Evolutionary conservation across 2,113 vertebrate species (phyloP).

Genomic region (Cyanoderma ruficeps): DNA sequence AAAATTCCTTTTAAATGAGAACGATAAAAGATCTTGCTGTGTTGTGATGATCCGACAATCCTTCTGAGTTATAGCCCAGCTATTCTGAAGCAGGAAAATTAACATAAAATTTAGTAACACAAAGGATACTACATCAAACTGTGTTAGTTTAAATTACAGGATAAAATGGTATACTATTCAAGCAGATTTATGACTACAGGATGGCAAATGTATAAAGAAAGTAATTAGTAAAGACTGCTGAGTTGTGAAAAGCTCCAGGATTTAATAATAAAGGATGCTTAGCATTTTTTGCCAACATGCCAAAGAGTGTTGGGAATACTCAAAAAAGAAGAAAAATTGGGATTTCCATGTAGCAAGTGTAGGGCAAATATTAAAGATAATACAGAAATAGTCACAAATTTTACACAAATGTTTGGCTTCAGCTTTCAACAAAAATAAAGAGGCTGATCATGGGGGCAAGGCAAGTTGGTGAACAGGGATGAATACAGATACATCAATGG

Average conservation of each 20-base stretch:
- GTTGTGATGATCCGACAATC: not conserved
- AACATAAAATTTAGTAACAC: not conserved
- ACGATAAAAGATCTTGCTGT: not conserved
- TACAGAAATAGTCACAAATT: not conserved
- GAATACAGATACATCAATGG: not conserved
- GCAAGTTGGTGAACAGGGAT: not conserved
- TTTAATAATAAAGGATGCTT: not conserved
- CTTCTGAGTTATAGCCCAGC: not conserved
- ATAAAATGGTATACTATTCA: not conserved
- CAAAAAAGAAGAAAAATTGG: not conserved
- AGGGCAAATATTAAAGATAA: not conserved
- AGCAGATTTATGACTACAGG: not conserved
- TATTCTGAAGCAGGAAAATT: not conserved
- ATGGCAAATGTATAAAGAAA: not conserved
- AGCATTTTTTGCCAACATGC: not conserved
- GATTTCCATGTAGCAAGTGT: not conserved
- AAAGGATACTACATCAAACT: not conserved
- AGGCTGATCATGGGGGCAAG: not conserved
- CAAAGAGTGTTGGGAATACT: not conserved
- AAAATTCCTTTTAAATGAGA: not conserved
- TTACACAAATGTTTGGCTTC: not conserved
- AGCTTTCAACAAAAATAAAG: not conserved
- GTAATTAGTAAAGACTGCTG: not conserved
- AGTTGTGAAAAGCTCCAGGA: not conserved
- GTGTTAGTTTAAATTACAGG: not conserved